Evolutionary conservation across 2,113 vertebrate genomes (phyloP).

Genomic region (Zosterops hypoxanthus): DNA sequence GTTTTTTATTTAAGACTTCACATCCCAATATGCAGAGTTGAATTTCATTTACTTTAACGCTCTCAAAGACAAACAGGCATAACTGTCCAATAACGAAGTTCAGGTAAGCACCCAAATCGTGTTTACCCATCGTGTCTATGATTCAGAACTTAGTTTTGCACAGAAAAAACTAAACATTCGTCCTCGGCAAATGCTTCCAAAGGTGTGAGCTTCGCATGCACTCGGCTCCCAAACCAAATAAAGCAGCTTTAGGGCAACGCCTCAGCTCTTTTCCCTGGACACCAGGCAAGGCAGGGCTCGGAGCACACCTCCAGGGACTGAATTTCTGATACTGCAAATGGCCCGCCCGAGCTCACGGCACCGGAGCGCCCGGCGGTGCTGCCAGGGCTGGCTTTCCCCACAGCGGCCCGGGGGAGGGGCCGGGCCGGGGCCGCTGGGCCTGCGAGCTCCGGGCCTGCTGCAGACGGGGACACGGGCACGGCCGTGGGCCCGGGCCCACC

Average conservation of each 20-base stretch:
- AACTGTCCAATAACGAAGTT: neutral
- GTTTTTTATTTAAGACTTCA: neutral
- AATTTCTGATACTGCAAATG: rapidly evolving
- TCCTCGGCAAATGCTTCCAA: neutral
- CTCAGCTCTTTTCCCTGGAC: rapidly evolving
- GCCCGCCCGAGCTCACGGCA: rapidly evolving
- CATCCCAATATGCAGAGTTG: neutral
- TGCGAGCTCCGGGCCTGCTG: rapidly evolving
- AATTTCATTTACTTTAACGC: neutral
- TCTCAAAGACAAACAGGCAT: neutral
- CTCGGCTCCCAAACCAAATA: no score
- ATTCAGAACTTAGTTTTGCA: neutral
- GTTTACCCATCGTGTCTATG: neutral
- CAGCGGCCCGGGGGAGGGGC: rapidly evolving
- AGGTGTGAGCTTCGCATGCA: rapidly evolving
- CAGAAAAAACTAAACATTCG: neutral
- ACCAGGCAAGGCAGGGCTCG: rapidly evolving
- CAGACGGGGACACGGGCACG: rapidly evolving
- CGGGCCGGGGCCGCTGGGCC: rapidly evolving
- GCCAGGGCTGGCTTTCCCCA: rapidly evolving
- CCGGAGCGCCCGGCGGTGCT: rapidly evolving
- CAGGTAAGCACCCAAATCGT: neutral
- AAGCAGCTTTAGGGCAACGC: rapidly evolving
- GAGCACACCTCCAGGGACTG: neutral
- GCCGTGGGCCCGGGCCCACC: no score